Evolutionary conservation across 1,140 invertebrate genomes (phyloP).

Genomic region (Trinorchestia longiramus): DNA sequence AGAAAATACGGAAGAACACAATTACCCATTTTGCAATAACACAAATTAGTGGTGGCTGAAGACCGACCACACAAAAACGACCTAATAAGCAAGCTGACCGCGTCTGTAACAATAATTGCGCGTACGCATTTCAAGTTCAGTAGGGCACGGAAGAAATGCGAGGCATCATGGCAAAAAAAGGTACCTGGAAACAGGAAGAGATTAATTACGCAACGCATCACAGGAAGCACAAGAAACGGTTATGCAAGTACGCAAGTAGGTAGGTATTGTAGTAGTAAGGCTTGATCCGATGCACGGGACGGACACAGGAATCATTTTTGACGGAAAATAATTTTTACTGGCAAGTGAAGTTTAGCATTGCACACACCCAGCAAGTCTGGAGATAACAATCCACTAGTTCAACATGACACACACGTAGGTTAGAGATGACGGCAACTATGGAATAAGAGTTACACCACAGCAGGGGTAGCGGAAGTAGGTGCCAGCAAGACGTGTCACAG

Average conservation of each 20-base stretch:
- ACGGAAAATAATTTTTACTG: too few relatives aligned
- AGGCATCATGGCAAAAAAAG: background rate
- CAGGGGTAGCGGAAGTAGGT: too few relatives aligned
- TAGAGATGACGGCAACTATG: too few relatives aligned
- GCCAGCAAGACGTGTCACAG: too few relatives aligned
- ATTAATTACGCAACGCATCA: background rate
- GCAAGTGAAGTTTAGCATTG: too few relatives aligned
- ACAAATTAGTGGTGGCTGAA: background rate
- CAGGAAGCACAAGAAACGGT: background rate
- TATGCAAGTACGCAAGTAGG: background rate
- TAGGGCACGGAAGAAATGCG: background rate
- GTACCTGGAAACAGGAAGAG: background rate
- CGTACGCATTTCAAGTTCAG: background rate
- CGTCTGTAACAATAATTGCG: background rate
- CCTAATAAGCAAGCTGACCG: background rate
- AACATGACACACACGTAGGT: too few relatives aligned
- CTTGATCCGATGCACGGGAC: background rate
- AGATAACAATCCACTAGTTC: too few relatives aligned
- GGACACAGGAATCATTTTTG: background rate
- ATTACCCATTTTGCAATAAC: background rate
- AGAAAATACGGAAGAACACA: background rate
- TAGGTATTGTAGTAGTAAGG: background rate
- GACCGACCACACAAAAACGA: background rate
- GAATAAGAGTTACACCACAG: too few relatives aligned
- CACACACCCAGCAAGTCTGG: too few relatives aligned